Base-by-base conservation (phyloP, 2,888 invertebrate species). In the Lasius platythorax region DNA sequence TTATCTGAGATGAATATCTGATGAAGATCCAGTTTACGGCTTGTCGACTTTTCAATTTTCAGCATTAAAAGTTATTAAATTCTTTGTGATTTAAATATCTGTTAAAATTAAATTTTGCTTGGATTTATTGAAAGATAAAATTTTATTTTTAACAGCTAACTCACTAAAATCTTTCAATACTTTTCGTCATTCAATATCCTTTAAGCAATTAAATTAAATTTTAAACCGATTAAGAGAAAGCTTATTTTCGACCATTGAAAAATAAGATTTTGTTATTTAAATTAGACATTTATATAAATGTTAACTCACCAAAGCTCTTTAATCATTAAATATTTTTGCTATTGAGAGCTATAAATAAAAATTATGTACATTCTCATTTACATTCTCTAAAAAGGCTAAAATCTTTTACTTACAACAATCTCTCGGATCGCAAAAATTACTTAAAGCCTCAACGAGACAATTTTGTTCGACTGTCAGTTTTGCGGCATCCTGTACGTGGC, bases 401-500 rank as follows among this genome's bases (percentile, higher is more conserved):
- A 56, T 4, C n/a, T 12, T 1, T 30, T 2, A 28, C 40, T 28
- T 18, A 8, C 12, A 40, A 11, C 5, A 15, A 33, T 30, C 9
- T 23, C 46, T 37, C 12, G 8, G 4, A n/a, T n/a, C 46, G n/a
- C 15, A 50, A 12, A 43, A 58, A 30, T 43, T 12, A 56, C 9
- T 67, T 46, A 8, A 46, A 4, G 8, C 8, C 28, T 28, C 18
- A 18, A 37, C 8, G 8, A 70, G 23, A 46, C 33, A 0, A 76
- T 9, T 18, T 18, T 12, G 23, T 37, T 53, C 8, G 61, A 23
- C 28, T 28, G 33, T 0, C 8, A 28, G 3, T 58, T 81, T 79
- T 81, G 73, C 79, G 11, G 6, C 73, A n/a, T 61, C 79, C 61
- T 81, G 61, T 72, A 79, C 46, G 46, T 12, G 40, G 5, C n/a